Conservation (phyloP, 2,113 vertebrate genomes). For the Lepisosteus osseus region DNA sequence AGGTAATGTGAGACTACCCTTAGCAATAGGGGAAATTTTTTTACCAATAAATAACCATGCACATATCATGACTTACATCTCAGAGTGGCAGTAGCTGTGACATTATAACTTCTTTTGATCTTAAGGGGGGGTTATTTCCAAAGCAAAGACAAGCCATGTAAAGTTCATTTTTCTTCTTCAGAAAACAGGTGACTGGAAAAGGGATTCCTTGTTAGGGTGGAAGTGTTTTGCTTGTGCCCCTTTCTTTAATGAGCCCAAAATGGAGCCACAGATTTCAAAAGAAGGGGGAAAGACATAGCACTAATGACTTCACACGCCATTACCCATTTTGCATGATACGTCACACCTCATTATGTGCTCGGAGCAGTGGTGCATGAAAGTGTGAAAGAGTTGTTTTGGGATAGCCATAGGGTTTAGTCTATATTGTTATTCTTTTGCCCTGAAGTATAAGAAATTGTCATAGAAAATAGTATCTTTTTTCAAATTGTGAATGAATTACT, state of each 20-base stretch:
- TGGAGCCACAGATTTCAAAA: background rate
- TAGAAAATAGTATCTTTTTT: background rate
- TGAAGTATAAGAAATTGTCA: background rate
- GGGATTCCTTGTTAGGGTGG: no score
- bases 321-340: conserved; percentile 54
- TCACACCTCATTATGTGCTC: conserved; percentile 67
- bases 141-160: no score
- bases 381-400: conserved; percentile 26
- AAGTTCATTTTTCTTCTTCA: no score
- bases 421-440: background rate
- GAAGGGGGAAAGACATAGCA: conserved; percentile 20
- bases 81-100: no score
- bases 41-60: no score
- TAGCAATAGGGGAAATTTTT: no score
- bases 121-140: no score
- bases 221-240: background rate
- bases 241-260: conserved; percentile 6
- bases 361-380: conserved; percentile 50
- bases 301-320: conserved; percentile 64
- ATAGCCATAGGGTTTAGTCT: conserved; percentile 24
- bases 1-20: no score
- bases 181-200: no score
- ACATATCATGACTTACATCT: no score
- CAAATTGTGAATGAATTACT: background rate
- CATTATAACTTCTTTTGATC: no score